These are phyloP conservation scores for Colletes collaris DNA, from an alignment of 2,888 invertebrate species.

Conservation along the genomic window DNA sequence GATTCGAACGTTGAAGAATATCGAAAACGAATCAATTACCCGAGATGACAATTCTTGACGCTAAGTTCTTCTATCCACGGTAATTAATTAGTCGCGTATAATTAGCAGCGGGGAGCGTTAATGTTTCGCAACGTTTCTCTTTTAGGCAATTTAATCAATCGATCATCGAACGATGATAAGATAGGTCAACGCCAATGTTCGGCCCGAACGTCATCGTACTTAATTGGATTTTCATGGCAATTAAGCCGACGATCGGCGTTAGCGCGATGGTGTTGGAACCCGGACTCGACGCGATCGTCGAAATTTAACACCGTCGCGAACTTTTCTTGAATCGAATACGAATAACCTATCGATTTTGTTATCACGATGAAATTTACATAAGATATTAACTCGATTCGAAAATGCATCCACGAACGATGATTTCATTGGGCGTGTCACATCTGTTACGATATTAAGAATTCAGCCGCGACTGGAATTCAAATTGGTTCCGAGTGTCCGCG, in stretches of 20 bases:
- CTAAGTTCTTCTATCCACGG: background rate
- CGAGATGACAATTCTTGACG: constrained; percentile 2
- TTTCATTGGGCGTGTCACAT: background rate
- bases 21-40: constrained; percentile 39
- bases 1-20: constrained; percentile 19
- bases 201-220: constrained; percentile 1
- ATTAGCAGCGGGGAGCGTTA: constrained; percentile 8
- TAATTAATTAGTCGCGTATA: constrained; percentile 37
- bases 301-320: too few species aligned
- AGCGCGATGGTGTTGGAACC: background rate
- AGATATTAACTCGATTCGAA: too few species aligned
- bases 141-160: background rate
- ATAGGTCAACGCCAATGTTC: background rate
- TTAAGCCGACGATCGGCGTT: constrained; percentile 16
- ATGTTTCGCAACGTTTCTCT: constrained; percentile 11
- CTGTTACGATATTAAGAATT: background rate
- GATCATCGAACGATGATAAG: constrained; percentile 17
- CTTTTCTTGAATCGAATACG: too few species aligned
- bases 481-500: background rate
- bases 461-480: background rate
- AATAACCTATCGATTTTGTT: too few species aligned
- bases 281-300: background rate
- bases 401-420: too few species aligned
- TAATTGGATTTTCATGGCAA: constrained; percentile 29
- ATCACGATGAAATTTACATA: too few species aligned